Base-by-base conservation (phyloP, 2,888 invertebrate species). In the Trachelus tabidus region DNA sequence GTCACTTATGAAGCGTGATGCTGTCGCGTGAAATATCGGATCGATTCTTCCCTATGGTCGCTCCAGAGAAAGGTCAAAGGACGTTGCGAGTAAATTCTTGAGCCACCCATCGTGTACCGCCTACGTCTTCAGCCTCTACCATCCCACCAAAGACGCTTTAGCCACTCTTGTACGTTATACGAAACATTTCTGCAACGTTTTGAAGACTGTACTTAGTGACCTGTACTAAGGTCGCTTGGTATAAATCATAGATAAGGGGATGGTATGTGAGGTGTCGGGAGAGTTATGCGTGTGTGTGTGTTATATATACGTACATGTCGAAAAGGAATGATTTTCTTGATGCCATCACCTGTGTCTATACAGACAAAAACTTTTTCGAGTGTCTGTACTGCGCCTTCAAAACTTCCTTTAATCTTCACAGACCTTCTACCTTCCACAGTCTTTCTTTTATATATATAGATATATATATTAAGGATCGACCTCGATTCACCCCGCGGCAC, bases 401-500 rank as follows among this genome's bases (percentile, higher is more conserved):
- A 56, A 23, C 40, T 9, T 56, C 40, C 68, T 33, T 33, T 30
- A 35, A 33, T 71, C 71, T 71, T 2, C 31, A 23, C 69, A 56
- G 40, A 2, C 76, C n/a, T 15, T 34, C 69, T 33, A 33, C 34
- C 34, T 33, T 69, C 33, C 33, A 15, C 56, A 23, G 56, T 56
- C 76, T 76, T 69, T 3, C 69, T 34, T 68, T 68, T 30, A 15
- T 68, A 30, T 68, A 15, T 69, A 15, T 35, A 35, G 15, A 15
- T 68, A 30, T 68, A 15, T 69, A 15, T 35, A 35, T 35, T 35
- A 76, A 81, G 74, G 78, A 73, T 74, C 75, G 82, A 79, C 81
- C 81, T 76, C 79, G 77, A 77, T 78, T 78, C 78, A 71, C 73
- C 73, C 73, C 71, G 77, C 77, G 76, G 77, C 69, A 81, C 73